These are phyloP conservation scores for Chalcis sispes DNA, from an alignment of 2,888 invertebrate species.

Conservation along the genomic window DNA sequence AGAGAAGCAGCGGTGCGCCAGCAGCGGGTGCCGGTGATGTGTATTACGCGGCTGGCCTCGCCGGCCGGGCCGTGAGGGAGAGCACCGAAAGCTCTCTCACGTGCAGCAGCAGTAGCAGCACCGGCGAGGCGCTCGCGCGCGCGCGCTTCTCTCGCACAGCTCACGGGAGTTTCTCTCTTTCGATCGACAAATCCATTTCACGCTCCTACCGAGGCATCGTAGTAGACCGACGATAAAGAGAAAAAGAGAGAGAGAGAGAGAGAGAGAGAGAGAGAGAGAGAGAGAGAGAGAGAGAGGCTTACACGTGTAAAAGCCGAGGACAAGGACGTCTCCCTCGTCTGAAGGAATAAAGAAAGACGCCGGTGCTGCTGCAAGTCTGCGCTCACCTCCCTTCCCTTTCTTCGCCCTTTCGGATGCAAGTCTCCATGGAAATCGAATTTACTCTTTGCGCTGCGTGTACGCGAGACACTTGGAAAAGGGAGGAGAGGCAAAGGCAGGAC, in stretches of 20 bases:
- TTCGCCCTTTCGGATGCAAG: too few species aligned
- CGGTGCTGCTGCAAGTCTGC: too few species aligned
- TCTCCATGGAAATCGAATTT: too few species aligned
- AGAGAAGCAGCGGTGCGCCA: not conserved
- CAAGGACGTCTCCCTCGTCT: too few species aligned
- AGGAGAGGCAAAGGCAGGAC: too few species aligned
- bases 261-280: not conserved
- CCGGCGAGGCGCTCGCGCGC: not conserved
- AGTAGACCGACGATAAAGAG: not conserved
- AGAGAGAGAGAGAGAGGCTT: too few species aligned
- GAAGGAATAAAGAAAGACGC: too few species aligned
- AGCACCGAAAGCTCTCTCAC: constrained; percentile 25
- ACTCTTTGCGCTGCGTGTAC: too few species aligned
- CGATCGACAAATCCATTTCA: constrained; percentile 25
- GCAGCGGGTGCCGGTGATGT: too few species aligned
- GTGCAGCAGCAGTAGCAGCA: not conserved
- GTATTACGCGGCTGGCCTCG: not conserved
- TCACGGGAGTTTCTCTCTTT: not conserved
- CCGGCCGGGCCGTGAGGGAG: constrained; percentile 36
- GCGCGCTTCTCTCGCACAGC: constrained; percentile 1
- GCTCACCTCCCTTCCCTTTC: too few species aligned
- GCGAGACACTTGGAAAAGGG: too few species aligned
- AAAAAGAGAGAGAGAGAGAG: constrained; percentile 2
- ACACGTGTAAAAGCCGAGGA: too few species aligned
- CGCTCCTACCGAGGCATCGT: not conserved